Percentiles rank a stretch among this genome's conserved stretches.
Evolutionary conservation across 2,113 vertebrate genomes (phyloP).

Genomic region (Passer domesticus): DNA sequence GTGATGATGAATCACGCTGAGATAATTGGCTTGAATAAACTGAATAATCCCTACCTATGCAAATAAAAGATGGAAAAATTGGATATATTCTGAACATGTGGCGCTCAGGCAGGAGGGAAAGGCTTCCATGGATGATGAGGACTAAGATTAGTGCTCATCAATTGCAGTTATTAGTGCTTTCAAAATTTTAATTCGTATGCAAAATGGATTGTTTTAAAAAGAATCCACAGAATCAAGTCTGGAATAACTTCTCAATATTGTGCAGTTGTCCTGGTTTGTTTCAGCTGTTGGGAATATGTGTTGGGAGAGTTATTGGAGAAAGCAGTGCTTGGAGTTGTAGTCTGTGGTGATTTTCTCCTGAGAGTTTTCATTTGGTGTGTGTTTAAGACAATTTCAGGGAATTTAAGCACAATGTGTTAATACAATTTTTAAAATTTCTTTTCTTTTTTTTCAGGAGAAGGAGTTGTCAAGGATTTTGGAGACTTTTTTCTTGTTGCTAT

Average conservation of each 20-base stretch:
- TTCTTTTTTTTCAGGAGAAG: rapidly evolving
- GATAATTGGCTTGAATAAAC: conserved; percentile 39
- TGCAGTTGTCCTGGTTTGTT: not conserved
- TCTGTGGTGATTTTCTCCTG: not conserved
- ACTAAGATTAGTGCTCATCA: not conserved
- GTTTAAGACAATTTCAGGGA: not conserved
- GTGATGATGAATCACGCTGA: conserved; percentile 13
- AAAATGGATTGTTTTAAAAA: not conserved
- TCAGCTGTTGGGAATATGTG: not conserved
- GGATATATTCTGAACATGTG: not conserved
- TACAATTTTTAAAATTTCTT: rapidly evolving
- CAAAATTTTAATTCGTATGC: not conserved
- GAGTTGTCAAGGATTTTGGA: not conserved
- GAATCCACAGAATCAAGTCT: not conserved
- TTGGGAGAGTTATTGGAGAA: not conserved
- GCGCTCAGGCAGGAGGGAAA: not conserved
- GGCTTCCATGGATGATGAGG: not conserved
- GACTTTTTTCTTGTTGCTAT: not conserved
- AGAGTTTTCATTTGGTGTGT: not conserved
- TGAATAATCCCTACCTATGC: not conserved
- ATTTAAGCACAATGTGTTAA: not conserved
- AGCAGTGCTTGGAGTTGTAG: not conserved
- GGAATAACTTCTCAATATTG: not conserved
- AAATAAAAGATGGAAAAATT: conserved; percentile 20
- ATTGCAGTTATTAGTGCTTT: not conserved